Base-by-base conservation (phyloP, 2,888 invertebrate species). In the Cephus spinipes region DNA sequence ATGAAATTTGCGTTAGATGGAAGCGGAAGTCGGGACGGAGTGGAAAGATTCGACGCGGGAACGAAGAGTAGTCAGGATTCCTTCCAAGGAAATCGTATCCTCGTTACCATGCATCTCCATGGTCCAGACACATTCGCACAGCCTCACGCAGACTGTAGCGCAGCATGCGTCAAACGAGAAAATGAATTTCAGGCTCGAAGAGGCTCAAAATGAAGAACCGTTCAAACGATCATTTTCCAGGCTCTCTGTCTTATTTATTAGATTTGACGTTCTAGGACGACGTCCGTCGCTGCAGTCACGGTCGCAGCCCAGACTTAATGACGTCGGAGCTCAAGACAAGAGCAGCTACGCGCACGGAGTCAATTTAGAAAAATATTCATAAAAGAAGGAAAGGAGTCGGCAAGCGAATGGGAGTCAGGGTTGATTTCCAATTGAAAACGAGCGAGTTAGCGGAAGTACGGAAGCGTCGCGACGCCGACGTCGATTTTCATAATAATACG, bases 321-420 rank as follows among this genome's bases (percentile, higher is more conserved):
- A 77, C 77, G 73, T 2, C 73, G n/a, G 40, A 35, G 76, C 23
- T 23, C 69, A 35, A 73, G 74, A 76, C 11, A 35, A 35, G 4
- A 35, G 3, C 3, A 0, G 35, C 35, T 35, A 31, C 23, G n/a
- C 36, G n/a, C 31, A 33, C 55, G 35, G 35, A 77, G 69, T 30
- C n/a, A 73, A 32, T 76, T 31, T 69, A 34, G 23, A 68, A 74
- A 23, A 74, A 74, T 55, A 74, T 69, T 34, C 32, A n/a, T 75
- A 76, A 75, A 74, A 68, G 73, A 30, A 31, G 33, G 36, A 30
- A 76, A 78, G 77, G 77, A 78, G 68, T 74, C 77, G 73, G 74
- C 15, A 76, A 68, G 74, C 11, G 11, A 33, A 34, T 35, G 36
- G 36, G 74, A 71, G 68, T 73, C 40, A 1, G 33, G 33, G 69